Percentiles rank a stretch among this genome's conserved stretches.
phyloP scores from a whole-genome alignment of 2,113 vertebrate species.

The Accipiter virgatus region DNA sequence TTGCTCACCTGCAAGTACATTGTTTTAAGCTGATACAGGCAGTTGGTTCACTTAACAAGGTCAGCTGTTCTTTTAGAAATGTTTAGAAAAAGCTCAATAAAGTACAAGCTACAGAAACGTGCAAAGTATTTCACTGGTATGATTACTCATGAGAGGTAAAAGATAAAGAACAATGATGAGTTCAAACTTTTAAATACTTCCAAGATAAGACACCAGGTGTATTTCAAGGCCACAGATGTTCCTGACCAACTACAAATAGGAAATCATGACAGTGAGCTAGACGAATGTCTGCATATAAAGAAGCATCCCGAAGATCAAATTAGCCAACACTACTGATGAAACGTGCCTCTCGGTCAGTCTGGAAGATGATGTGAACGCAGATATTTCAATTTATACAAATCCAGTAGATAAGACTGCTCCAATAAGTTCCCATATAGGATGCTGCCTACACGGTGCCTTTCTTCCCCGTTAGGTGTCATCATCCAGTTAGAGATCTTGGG shows the following conservation, averaged over 20 bases:
- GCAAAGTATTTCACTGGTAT: not conserved
- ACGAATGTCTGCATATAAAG: not conserved
- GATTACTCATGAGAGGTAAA: not conserved
- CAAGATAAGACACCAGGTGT: not conserved
- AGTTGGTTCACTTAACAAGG: not conserved
- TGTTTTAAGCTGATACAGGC: not conserved
- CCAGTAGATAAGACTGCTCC: not conserved
- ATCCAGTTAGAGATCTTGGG: not conserved
- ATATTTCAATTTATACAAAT: not conserved
- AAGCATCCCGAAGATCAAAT: not conserved
- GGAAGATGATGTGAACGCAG: not conserved
- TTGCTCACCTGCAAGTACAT: not conserved
- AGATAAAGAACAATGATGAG: not conserved
- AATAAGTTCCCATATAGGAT: fast-evolving
- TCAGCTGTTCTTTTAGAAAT: not conserved
- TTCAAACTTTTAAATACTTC: not conserved
- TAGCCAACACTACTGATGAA: not conserved
- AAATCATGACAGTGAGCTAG: fast-evolving
- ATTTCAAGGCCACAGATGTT: not conserved
- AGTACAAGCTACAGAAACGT: not conserved
- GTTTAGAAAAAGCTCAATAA: not conserved
- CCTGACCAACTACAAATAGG: not conserved
- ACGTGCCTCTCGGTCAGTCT: not conserved
- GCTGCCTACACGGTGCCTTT: not conserved
- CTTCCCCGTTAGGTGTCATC: not conserved